Conservation (phyloP, 2,113 vertebrate genomes). For the Reinhardtius hippoglossoides region DNA sequence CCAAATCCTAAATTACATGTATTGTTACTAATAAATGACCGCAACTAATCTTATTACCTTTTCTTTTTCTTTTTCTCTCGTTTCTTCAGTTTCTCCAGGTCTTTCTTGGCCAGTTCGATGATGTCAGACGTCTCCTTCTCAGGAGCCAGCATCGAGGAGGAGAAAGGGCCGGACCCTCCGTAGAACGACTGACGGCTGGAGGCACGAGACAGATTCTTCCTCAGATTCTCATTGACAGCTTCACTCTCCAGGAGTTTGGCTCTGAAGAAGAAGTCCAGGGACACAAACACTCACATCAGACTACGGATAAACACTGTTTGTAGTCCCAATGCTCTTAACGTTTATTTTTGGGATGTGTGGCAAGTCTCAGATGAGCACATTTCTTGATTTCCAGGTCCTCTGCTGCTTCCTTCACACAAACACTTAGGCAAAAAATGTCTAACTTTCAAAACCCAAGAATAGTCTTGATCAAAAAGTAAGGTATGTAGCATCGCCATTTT, state of each 20-base stretch:
- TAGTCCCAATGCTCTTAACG: no score
- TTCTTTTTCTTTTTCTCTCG: slow-evolving; percentile 96
- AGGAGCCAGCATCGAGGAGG: slow-evolving; percentile 82
- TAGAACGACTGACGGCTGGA: slow-evolving; percentile 88
- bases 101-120: slow-evolving; percentile 95
- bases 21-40: not conserved
- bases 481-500: no score
- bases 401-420: no score
- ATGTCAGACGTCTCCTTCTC: slow-evolving; percentile 95
- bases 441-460: no score
- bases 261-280: slow-evolving; percentile 72
- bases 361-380: no score
- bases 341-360: no score
- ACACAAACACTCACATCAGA: not conserved
- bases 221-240: slow-evolving; percentile 92
- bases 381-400: no score
- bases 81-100: slow-evolving; percentile 95
- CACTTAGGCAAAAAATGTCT: no score
- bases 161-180: slow-evolving; percentile 85
- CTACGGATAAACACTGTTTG: no score
- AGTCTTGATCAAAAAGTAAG: no score
- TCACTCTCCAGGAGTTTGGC: slow-evolving; percentile 97
- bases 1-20: not conserved
- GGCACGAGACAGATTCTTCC: slow-evolving; percentile 90
- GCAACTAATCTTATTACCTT: slow-evolving; percentile 81